Conservation (phyloP, 1,140 invertebrate species). For the Patella vulgata region DNA sequence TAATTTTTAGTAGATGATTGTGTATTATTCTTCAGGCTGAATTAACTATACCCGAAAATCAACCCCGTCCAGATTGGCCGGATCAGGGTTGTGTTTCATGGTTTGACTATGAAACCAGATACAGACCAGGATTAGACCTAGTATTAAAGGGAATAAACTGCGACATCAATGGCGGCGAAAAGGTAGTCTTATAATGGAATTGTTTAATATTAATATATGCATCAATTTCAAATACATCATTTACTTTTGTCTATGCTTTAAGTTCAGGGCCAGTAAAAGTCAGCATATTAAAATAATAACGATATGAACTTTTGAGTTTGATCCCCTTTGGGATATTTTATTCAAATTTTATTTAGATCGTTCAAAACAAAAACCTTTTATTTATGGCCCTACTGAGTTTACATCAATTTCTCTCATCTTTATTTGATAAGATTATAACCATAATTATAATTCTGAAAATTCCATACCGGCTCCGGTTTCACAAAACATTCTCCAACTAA, state of each 20-base stretch:
- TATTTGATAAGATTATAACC: too few species aligned
- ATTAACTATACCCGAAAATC: slow-evolving; percentile 25
- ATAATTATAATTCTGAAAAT: too few species aligned
- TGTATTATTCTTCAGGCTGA: slow-evolving; percentile 31
- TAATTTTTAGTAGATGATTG: slow-evolving; percentile 77
- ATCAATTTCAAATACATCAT: neutral
- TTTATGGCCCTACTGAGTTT: too few species aligned
- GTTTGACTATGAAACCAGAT: slow-evolving; percentile 71
- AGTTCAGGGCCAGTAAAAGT: neutral
- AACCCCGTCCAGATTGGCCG: slow-evolving; percentile 37
- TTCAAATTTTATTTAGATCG: too few species aligned
- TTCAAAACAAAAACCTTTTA: too few species aligned
- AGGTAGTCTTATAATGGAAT: slow-evolving; percentile 54
- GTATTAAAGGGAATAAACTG: slow-evolving; percentile 50
- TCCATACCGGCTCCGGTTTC: too few species aligned
- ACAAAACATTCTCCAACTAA: too few species aligned
- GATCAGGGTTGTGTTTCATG: slow-evolving; percentile 77
- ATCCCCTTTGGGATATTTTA: too few species aligned
- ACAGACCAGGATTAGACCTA: slow-evolving; percentile 51
- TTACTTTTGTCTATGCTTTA: neutral
- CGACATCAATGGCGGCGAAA: slow-evolving; percentile 65
- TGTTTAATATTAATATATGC: neutral
- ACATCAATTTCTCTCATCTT: too few species aligned
- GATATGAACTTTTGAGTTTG: too few species aligned
- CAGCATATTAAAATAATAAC: too few species aligned